phyloP scores from a whole-genome alignment of 2,888 invertebrate genomes.

The Dusona sp. region DNA sequence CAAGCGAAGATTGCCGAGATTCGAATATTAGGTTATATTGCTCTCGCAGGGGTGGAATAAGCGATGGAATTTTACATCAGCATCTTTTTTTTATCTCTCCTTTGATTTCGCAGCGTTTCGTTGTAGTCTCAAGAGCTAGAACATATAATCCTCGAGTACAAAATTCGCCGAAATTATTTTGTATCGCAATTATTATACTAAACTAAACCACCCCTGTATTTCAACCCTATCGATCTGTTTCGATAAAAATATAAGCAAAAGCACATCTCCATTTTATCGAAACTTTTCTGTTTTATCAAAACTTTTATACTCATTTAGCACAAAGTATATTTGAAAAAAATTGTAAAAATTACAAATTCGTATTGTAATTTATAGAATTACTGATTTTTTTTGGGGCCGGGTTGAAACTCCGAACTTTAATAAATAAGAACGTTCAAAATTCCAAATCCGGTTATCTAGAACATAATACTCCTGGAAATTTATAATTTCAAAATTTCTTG shows the following conservation, averaged over 20 bases:
- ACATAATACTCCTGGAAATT: no score
- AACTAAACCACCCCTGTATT: background rate
- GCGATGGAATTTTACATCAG: conserved; percentile 23
- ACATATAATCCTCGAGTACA: background rate
- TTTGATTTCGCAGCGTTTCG: background rate
- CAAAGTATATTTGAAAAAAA: background rate
- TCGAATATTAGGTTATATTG: conserved; percentile 44
- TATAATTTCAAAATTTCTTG: no score
- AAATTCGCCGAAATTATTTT: background rate
- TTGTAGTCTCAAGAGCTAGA: background rate
- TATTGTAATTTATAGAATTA: no score
- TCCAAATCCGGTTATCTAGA: no score
- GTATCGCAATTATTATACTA: background rate
- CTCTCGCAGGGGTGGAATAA: conserved; percentile 13
- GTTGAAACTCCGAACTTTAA: no score
- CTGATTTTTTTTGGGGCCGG: no score
- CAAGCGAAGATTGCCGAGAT: conserved; percentile 41
- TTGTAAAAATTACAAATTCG: no score
- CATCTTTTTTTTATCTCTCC: conserved; percentile 16
- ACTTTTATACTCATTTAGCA: background rate
- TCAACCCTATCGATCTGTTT: background rate
- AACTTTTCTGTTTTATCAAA: background rate
- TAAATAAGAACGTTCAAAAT: no score
- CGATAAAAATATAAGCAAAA: background rate
- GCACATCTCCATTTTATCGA: background rate